Evolutionary conservation across 2,113 vertebrate genomes (phyloP), one percentile per base, ranked within the genome.

Genomic region (Mormyrus iriodes): DNA sequence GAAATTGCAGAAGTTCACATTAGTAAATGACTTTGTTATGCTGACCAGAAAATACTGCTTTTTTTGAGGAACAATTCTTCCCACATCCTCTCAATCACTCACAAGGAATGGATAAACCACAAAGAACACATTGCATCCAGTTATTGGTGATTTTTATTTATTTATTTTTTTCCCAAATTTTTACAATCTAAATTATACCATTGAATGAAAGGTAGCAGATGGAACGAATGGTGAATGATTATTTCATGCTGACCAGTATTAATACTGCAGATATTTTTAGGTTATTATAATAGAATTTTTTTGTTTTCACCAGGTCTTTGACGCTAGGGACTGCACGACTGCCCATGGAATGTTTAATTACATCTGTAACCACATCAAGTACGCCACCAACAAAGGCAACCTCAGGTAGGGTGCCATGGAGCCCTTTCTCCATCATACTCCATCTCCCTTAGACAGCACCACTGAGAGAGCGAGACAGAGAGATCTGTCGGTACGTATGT

Each of bases 331-430:
- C 94, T 99, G 98, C 93, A 97, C 97, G 90, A 99, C 97, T 0
- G 97, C 98, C 88, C 98, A 99, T 0, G 98, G 98, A 88, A 99
- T 99, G 98, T 99, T 98, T 95, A 99, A 99, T 92, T 99, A 98
- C 90, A 98, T 99, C 94, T 99, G 98, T 91, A 99, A 99, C 94
- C 98, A 99, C 93, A 96, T 99, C 94, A 99, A 99, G 92, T 99
- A 99, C 0, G 98, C 98, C 92, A 99, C 98, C 92, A 99, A 99
- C 96, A 99, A 99, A 94, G 98, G 98, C 17, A 99, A 99, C 92
- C 96, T 99, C 94, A 97, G 98, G 98, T 99, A 92, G 95, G 94
- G 19, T 58, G 24, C 0, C 31, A 39, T 6, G 27, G 52, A 39
- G 55, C 39, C 27, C 39, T 82, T 82, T 2, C 53, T 1, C 21